These are phyloP conservation scores for Latheticus oryzae DNA, from an alignment of 2,888 invertebrate genomes.

Conservation along the genomic window DNA sequence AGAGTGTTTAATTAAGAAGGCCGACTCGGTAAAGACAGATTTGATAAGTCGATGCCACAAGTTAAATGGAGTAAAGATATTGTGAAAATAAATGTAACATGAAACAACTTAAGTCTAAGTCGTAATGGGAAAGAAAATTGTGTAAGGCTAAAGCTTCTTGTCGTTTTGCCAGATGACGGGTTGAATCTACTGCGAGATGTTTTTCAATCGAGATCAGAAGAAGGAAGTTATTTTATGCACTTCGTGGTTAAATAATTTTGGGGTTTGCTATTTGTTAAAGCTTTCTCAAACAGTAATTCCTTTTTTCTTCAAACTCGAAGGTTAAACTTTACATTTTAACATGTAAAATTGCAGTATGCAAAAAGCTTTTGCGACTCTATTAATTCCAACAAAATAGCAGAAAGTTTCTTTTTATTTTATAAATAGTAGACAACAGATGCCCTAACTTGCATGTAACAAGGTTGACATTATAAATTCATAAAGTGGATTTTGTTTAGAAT, in stretches of 20 bases:
- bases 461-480: conserved; percentile 14
- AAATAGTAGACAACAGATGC: too few species aligned
- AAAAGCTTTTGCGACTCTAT: too few species aligned
- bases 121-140: conserved; percentile 16
- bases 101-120: conserved; percentile 24
- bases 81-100: conserved; percentile 15
- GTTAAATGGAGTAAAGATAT: conserved; percentile 23
- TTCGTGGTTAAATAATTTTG: too few species aligned
- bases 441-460: too few species aligned
- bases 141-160: conserved; percentile 26
- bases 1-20: conserved; percentile 23
- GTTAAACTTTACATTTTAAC: too few species aligned
- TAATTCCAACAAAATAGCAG: too few species aligned
- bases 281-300: too few species aligned
- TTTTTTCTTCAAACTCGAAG: too few species aligned
- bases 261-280: too few species aligned
- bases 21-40: conserved; percentile 14
- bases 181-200: conserved; percentile 2
- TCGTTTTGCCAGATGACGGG: conserved; percentile 2
- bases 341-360: too few species aligned
- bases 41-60: conserved; percentile 26
- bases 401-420: too few species aligned
- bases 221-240: not conserved
- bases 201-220: not conserved
- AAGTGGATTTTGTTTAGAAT: conserved; percentile 14